A percentile compares a stretch with the other conserved stretches of the same genome.
These are phyloP conservation scores for Montipora efflorescens DNA, from an alignment of 64 coral and sea anemone genomes.

Conservation along the genomic window DNA sequence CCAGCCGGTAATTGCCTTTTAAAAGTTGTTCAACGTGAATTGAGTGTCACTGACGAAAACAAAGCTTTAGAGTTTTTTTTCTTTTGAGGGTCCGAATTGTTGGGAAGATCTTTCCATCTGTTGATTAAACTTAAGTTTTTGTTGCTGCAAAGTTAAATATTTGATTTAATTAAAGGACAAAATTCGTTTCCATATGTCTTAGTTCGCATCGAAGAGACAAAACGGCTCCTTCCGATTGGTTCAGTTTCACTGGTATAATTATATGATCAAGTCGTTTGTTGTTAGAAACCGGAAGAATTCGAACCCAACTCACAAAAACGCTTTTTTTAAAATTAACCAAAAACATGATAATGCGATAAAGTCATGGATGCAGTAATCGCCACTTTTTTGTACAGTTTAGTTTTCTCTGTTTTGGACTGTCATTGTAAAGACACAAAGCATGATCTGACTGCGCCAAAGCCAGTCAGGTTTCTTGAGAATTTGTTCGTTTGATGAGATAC, in stretches of 20 bases:
- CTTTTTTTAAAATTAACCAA: neutral
- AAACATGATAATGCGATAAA: neutral
- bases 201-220: neutral
- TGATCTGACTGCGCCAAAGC: too few species aligned
- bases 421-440: too few species aligned
- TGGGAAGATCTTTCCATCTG: neutral
- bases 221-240: neutral
- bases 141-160: conserved; percentile 3
- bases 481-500: neutral
- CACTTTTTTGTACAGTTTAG: too few species aligned
- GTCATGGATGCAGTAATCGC: neutral
- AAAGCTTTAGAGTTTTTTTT: too few species aligned
- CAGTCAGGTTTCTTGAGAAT: neutral
- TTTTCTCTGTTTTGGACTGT: neutral
- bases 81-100: too few species aligned
- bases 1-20: too few species aligned
- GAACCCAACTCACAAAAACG: conserved; percentile 24
- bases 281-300: conserved; percentile 44
- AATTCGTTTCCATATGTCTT: conserved; percentile 8
- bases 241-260: neutral
- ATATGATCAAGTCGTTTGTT: neutral
- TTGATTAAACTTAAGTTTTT: conserved; percentile 20
- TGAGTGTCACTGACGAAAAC: too few species aligned
- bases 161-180: neutral
- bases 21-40: too few species aligned